Evolutionary conservation across 1,140 invertebrate species (phyloP).

Genomic region (Medauroidea extradentata): DNA sequence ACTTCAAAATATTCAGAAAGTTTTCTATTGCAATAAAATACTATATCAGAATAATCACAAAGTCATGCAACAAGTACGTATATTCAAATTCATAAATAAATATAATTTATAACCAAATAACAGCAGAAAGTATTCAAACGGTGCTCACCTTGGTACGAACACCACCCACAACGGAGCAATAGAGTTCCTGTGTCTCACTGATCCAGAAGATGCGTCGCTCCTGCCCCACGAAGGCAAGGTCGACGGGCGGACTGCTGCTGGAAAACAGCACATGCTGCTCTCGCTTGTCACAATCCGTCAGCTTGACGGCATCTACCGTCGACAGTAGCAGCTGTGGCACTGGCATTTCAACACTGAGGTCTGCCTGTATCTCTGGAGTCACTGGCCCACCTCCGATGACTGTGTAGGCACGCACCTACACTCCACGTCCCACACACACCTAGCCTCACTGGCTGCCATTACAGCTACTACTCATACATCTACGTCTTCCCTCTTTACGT

Average conservation of each 20-base stretch:
- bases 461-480: too few species aligned
- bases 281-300: conserved; percentile 67
- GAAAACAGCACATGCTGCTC: conserved; percentile 50
- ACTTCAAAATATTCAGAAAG: too few species aligned
- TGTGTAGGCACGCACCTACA: conserved; percentile 71
- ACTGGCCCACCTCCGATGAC: conserved; percentile 64
- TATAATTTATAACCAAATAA: too few species aligned
- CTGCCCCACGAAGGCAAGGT: conserved; percentile 35
- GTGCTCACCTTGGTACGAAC: conserved; percentile 45
- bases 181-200: conserved; percentile 71
- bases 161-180: conserved; percentile 56
- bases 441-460: too few species aligned
- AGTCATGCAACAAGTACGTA: too few species aligned
- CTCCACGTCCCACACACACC: conserved; percentile 32
- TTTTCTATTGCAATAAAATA: too few species aligned
- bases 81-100: too few species aligned
- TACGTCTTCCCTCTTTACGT: too few species aligned
- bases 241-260: conserved; percentile 15
- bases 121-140: too few species aligned
- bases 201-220: conserved; percentile 80
- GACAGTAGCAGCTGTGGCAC: conserved; percentile 58
- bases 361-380: conserved; percentile 55
- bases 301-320: conserved; percentile 56
- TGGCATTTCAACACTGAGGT: conserved; percentile 63
- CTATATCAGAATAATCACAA: too few species aligned